Conservation (phyloP, 2,888 invertebrate species). For the Leptinotarsa peninsularis region DNA sequence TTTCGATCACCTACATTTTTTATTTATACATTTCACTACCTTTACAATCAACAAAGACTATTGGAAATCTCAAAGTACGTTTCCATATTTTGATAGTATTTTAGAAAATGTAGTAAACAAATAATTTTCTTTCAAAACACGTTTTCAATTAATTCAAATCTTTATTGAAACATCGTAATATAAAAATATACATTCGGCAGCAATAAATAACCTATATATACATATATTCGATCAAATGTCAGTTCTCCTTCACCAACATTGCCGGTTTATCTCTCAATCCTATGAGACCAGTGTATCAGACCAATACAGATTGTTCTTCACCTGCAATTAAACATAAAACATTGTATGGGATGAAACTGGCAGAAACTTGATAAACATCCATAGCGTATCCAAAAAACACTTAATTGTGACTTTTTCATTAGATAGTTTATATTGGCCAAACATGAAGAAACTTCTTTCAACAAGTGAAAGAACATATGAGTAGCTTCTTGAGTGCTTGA, state of each 20-base stretch:
- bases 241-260: not conserved
- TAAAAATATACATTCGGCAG: slow-evolving; percentile 13
- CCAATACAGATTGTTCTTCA: slow-evolving; percentile 48
- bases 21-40: too few species aligned
- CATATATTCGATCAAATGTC: not conserved
- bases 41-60: too few species aligned
- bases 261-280: not conserved
- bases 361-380: not conserved
- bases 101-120: not conserved
- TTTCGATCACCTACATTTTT: too few species aligned
- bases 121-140: not conserved
- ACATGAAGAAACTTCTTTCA: too few species aligned
- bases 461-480: too few species aligned
- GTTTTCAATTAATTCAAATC: not conserved
- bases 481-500: too few species aligned
- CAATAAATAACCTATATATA: slow-evolving; percentile 15
- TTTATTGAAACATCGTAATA: slow-evolving; percentile 12
- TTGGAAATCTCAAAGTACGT: too few species aligned
- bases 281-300: slow-evolving; percentile 37
- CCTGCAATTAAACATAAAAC: slow-evolving; percentile 34
- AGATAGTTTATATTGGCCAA: too few species aligned
- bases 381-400: too few species aligned
- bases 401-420: too few species aligned
- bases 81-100: too few species aligned
- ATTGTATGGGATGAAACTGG: not conserved